These are phyloP conservation scores for Halcyon leucocephala DNA, from an alignment of 2,797 vertebrate genomes.

Conservation along the genomic window DNA sequence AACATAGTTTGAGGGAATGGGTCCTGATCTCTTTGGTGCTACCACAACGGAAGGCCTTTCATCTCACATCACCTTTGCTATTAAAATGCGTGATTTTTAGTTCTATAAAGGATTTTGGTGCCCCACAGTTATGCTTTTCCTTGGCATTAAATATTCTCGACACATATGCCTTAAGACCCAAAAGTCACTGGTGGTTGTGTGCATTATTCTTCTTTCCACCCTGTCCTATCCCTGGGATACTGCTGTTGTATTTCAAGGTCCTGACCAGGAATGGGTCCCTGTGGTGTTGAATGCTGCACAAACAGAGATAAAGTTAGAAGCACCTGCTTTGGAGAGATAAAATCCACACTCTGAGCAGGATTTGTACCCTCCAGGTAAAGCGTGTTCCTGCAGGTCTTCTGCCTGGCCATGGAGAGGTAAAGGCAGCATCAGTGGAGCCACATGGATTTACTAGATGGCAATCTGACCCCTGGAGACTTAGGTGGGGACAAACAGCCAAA, in stretches of 20 bases:
- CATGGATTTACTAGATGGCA: not conserved
- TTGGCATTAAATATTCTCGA: not conserved
- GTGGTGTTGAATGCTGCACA: not conserved
- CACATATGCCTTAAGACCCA: fast-evolving
- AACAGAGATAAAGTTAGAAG: conserved; percentile 3
- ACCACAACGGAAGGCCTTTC: not conserved
- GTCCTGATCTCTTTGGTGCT: not conserved
- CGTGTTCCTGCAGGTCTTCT: not conserved
- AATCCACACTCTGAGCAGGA: not conserved
- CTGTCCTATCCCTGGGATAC: not conserved
- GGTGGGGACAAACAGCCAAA: not conserved
- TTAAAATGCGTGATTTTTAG: not conserved
- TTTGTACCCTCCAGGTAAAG: not conserved
- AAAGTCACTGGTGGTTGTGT: not conserved
- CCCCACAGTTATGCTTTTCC: not conserved
- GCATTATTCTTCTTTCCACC: not conserved
- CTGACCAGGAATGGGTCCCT: not conserved
- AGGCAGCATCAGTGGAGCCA: not conserved
- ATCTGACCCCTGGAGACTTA: not conserved
- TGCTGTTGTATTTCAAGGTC: not conserved
- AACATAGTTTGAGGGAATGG: not conserved
- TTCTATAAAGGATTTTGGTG: not conserved
- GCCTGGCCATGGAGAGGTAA: not conserved
- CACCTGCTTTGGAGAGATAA: not conserved
- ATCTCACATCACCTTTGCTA: not conserved